Conservation (phyloP, 2,113 vertebrate species). For the Cisticola juncidis region DNA sequence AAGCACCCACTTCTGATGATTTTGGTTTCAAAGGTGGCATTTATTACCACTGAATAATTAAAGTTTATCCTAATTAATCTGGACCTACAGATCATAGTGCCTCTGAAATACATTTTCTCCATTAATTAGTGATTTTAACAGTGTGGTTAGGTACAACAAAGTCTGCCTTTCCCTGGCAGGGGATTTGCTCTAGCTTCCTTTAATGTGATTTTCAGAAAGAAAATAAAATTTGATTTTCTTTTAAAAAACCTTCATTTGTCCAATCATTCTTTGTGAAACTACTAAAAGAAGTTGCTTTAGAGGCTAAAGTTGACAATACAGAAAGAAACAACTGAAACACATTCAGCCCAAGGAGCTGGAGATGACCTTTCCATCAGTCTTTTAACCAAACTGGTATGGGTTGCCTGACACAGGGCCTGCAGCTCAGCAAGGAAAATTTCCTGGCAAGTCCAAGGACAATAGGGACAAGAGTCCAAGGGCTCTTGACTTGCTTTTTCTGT, state of each 20-base stretch:
- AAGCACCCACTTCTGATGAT: background rate
- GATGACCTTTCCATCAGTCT: background rate
- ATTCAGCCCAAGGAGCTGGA: fast-evolving
- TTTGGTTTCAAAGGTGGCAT: background rate
- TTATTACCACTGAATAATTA: background rate
- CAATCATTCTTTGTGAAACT: background rate
- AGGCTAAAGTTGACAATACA: background rate
- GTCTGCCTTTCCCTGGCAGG: background rate
- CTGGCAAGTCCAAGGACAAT: background rate
- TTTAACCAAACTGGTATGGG: background rate
- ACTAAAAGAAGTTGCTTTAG: background rate
- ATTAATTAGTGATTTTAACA: background rate
- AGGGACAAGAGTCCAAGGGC: background rate
- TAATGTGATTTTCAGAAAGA: background rate
- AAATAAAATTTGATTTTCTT: background rate
- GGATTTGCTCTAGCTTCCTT: background rate
- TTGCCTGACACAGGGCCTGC: background rate
- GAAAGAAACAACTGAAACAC: background rate
- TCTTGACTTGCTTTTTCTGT: background rate
- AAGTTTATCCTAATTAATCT: background rate
- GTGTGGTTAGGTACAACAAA: background rate
- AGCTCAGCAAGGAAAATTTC: background rate
- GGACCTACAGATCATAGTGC: background rate
- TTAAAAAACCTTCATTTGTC: background rate
- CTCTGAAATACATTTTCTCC: background rate